A percentile compares a stretch with the other conserved stretches of the same genome.
phyloP scores from a whole-genome alignment of 2,888 invertebrate species.

The Oscheius sp. region DNA sequence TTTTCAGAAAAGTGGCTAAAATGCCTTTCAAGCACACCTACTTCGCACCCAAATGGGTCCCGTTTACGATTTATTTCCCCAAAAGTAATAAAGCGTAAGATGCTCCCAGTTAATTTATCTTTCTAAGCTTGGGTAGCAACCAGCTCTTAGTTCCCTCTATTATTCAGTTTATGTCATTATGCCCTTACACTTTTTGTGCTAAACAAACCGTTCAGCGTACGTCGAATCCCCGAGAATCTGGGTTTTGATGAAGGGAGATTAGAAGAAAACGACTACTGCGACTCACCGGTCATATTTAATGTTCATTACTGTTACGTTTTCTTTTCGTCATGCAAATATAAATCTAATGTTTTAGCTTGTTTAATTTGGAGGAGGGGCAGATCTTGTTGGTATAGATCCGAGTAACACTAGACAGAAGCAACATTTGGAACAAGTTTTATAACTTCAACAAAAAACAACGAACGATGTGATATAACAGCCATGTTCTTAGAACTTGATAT shows the following conservation, averaged over 20 bases:
- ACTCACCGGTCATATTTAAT: slow-evolving; percentile 9
- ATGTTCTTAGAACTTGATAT: slow-evolving; percentile 38
- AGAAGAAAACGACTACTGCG: slow-evolving; percentile 12
- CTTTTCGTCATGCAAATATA: slow-evolving; percentile 2
- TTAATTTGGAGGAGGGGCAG: background rate
- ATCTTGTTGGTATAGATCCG: no score
- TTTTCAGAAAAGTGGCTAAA: background rate
- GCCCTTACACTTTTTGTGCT: background rate
- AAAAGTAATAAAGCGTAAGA: slow-evolving; percentile 30
- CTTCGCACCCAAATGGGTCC: background rate
- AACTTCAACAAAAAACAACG: slow-evolving; percentile 27
- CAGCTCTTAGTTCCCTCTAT: slow-evolving; percentile 14
- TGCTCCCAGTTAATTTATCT: background rate
- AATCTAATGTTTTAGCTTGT: background rate
- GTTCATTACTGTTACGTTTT: background rate
- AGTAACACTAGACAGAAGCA: background rate
- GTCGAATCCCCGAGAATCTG: slow-evolving; percentile 73
- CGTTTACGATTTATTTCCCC: slow-evolving; percentile 5
- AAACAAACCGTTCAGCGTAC: slow-evolving; percentile 60
- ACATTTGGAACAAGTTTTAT: background rate
- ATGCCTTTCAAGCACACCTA: background rate
- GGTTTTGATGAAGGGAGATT: slow-evolving; percentile 73
- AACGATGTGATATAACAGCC: slow-evolving; percentile 10
- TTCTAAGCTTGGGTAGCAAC: slow-evolving; percentile 16
- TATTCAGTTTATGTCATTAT: background rate